Evolutionary conservation across 2,797 vertebrate genomes (phyloP), one percentile per base, ranked within the genome.

Genomic region (Coregonus ussuriensis): DNA sequence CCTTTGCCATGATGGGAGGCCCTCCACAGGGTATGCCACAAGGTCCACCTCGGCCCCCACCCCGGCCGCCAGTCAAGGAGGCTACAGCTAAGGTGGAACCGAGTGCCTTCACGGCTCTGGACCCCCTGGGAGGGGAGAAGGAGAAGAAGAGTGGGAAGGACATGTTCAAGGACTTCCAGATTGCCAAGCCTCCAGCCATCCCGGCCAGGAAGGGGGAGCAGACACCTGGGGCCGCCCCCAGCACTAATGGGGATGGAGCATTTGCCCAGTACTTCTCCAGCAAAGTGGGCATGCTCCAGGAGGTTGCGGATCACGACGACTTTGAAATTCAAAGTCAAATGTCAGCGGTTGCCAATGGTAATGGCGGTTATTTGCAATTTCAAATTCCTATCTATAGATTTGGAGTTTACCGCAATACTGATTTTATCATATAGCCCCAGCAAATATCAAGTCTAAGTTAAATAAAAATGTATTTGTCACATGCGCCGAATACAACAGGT

Each of bases 151-250:
- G 1, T 16, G 92, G 98, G 70, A 98, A 96, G 87, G 96, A 98
- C 81, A 98, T 99, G 98, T 99, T 99, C 86, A 99, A 97, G 91
- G 95, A 98, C 87, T 98, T 98, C 88, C 96, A 97, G 77, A 81
- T 99, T 31, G 94, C 93, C 79, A 98, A 97, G 74, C 96, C 95
- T 4, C 98, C 97, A 0, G 95, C 95, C 25, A 94, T 98, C 65
- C 96, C 97, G 11, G 95, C 96, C 0, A 94, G 94, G 82, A 94
- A 91, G 84, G 94, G 91, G 84, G 94, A 95, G 91, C 92, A 88
- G 3, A 70, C 1, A 1, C 84, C 93, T 71, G 88, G 70, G 76
- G 85, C 74, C 67, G 52, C 80, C 6, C 25, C 88, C 56, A 90
- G 84, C 76, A 73, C 84, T 77, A 93, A 88, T 6, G 92, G 93